These are phyloP conservation scores for Syrmaticus mikado DNA, from an alignment of 2,113 vertebrate genomes.

Conservation along the genomic window DNA sequence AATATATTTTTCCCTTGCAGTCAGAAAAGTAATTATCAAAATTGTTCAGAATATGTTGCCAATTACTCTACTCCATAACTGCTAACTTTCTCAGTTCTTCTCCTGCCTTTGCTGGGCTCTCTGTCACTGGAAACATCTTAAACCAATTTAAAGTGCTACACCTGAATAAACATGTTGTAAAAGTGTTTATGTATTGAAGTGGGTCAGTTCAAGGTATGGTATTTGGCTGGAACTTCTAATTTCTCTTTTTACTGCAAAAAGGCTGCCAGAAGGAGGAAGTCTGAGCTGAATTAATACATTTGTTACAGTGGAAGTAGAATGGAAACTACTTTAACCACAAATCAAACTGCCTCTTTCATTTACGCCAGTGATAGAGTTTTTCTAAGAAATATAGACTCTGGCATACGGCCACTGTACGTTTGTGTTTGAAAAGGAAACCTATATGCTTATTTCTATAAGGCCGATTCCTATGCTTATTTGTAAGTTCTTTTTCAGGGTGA, in stretches of 20 bases:
- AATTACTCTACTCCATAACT: constrained; percentile 77
- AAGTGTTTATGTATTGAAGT: constrained; percentile 91
- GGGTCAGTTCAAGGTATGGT: constrained; percentile 89
- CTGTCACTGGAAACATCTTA: constrained; percentile 88
- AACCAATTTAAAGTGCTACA: constrained; percentile 88
- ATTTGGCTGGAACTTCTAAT: constrained; percentile 88
- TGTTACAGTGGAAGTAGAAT: constrained; percentile 88
- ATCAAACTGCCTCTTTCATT: constrained; percentile 88
- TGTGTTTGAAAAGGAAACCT: constrained; percentile 81
- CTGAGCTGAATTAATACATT: constrained; percentile 90
- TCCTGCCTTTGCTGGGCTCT: constrained; percentile 70
- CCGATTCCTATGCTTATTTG: constrained; percentile 77
- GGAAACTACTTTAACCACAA: constrained; percentile 86
- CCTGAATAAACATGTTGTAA: constrained; percentile 91
- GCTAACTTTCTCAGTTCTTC: constrained; percentile 77
- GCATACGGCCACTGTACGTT: constrained; percentile 77
- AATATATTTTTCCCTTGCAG: constrained; percentile 72
- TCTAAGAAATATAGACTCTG: constrained; percentile 85
- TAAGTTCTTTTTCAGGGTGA: constrained; percentile 61
- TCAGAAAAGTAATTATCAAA: constrained; percentile 72
- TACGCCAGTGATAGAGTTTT: constrained; percentile 85
- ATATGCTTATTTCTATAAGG: constrained; percentile 80
- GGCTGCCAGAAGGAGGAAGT: constrained; percentile 87
- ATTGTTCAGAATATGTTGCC: constrained; percentile 75
- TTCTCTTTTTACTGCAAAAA: constrained; percentile 86